phyloP scores from a whole-genome alignment of 2,113 vertebrate species.

The Herpetotheres cachinnans region DNA sequence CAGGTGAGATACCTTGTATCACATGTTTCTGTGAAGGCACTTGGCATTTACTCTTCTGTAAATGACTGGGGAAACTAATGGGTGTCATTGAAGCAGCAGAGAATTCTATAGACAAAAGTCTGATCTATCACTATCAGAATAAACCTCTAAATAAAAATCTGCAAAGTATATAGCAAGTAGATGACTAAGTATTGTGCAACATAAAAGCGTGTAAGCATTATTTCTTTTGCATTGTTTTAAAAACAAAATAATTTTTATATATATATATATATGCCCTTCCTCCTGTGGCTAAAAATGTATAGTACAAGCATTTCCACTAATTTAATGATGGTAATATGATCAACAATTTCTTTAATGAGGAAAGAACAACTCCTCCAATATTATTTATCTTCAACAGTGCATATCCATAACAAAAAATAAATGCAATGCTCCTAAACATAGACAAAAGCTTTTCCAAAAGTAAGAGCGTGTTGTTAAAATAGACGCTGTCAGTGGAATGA shows the following conservation, averaged over 20 bases:
- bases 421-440: background rate
- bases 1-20: slow-evolving; percentile 80
- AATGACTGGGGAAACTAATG: background rate
- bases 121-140: background rate
- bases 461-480: background rate
- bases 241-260: background rate
- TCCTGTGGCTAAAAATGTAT: background rate
- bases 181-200: background rate
- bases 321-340: background rate
- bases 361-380: background rate
- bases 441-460: background rate
- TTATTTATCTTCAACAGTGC: background rate
- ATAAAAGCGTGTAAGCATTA: background rate
- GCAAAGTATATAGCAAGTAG: background rate
- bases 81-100: background rate
- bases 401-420: background rate
- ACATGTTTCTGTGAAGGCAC: background rate
- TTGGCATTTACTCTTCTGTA: background rate
- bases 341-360: background rate
- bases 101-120: background rate
- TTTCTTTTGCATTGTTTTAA: background rate
- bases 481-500: background rate
- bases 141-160: background rate
- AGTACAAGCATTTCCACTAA: background rate
- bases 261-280: background rate